Percentiles rank a stretch among this genome's conserved stretches.
phyloP scores from a whole-genome alignment of 2,113 vertebrate species.

The Stercorarius parasiticus region DNA sequence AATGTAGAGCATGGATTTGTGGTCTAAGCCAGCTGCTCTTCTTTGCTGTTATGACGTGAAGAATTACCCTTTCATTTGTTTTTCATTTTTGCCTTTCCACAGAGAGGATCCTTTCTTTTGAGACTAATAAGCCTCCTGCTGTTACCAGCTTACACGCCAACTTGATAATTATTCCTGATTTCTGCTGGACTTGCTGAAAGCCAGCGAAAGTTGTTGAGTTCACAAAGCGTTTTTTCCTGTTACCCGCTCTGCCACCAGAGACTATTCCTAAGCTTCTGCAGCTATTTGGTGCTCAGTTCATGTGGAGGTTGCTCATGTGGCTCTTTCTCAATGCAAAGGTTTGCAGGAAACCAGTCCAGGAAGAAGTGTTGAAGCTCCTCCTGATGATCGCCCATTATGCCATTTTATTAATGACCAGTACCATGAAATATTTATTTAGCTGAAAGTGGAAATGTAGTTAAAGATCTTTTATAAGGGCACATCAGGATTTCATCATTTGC shows the following conservation, averaged over 20 bases:
- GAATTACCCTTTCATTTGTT: background rate
- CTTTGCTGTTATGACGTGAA: background rate
- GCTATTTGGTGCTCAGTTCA: background rate
- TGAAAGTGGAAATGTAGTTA: background rate
- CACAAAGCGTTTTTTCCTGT: background rate
- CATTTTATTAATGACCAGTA: background rate
- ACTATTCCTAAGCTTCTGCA: background rate
- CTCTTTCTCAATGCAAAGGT: background rate
- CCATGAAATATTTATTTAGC: background rate
- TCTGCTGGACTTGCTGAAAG: background rate
- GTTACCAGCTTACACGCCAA: fast-evolving
- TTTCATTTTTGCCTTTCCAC: background rate
- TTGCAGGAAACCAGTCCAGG: background rate
- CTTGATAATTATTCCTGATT: background rate
- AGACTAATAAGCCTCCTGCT: background rate
- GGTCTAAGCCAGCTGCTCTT: background rate
- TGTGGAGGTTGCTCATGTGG: background rate
- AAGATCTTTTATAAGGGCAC: background rate
- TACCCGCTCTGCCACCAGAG: background rate
- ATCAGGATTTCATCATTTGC: background rate
- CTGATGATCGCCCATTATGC: background rate
- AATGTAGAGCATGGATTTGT: background rate
- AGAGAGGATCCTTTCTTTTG: background rate
- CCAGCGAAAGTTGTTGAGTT: background rate
- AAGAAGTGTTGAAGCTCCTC: background rate